Conservation (phyloP, 1,140 invertebrate genomes). For the Stegodyphus dumicola region DNA sequence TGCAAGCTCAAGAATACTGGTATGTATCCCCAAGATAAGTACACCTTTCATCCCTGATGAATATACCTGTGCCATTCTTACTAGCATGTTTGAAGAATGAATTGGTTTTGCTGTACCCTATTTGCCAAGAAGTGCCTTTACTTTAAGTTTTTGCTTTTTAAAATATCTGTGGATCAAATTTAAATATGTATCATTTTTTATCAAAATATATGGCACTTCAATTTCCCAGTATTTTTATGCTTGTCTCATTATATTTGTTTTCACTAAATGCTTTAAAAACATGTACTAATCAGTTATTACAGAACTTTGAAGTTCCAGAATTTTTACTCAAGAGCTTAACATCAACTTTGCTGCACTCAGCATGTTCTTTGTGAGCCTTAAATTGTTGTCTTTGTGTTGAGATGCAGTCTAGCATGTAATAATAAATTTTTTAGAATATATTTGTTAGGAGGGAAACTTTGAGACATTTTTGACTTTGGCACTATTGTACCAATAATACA, state of each 20-base stretch:
- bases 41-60: not conserved
- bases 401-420: not conserved
- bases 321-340: slow-evolving; percentile 54
- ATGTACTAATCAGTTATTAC: not conserved
- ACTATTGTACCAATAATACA: not conserved
- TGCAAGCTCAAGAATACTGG: not conserved
- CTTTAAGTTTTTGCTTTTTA: not conserved
- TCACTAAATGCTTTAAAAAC: not conserved
- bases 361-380: slow-evolving; percentile 55
- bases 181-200: not conserved
- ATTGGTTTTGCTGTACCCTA: slow-evolving; percentile 17
- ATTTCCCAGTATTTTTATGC: no score
- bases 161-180: no score
- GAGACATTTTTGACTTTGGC: not conserved
- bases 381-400: slow-evolving; percentile 11
- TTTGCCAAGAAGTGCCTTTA: slow-evolving; percentile 58
- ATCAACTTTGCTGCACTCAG: slow-evolving; percentile 26
- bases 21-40: not conserved
- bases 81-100: slow-evolving; percentile 13
- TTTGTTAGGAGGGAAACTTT: slow-evolving; percentile 9
- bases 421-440: slow-evolving; percentile 15
- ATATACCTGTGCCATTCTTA: slow-evolving; percentile 44
- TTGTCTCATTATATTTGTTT: not conserved
- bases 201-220: slow-evolving; percentile 27
- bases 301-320: slow-evolving; percentile 5